Conservation (phyloP, 2,797 vertebrate genomes). For the Platyrinchus mystaceus region DNA sequence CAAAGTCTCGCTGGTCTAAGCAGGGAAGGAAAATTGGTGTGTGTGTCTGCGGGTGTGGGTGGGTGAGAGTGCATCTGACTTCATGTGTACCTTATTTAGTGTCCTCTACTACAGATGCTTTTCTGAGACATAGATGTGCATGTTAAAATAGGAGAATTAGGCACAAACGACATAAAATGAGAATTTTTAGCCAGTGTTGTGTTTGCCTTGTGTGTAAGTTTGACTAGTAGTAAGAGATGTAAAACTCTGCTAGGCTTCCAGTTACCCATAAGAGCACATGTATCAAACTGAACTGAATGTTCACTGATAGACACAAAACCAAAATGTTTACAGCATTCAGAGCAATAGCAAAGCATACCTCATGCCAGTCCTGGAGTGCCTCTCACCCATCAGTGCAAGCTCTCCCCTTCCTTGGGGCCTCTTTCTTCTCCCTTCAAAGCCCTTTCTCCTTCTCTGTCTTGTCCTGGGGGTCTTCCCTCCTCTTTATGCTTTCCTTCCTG, state of each 20-base stretch:
- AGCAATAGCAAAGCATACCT: conserved; percentile 79
- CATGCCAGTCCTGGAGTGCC: conserved; percentile 51
- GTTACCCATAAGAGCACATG: conserved; percentile 32
- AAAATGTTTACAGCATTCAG: conserved; percentile 77
- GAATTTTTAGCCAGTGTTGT: conserved; percentile 27
- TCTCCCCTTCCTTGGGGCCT: not conserved
- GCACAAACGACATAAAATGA: conserved; percentile 24
- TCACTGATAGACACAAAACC: conserved; percentile 59
- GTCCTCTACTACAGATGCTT: conserved; percentile 26
- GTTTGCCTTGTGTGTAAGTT: conserved; percentile 6
- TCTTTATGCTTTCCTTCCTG: not conserved
- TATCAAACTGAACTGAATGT: conserved; percentile 54
- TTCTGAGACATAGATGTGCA: conserved; percentile 49
- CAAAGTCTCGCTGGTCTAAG: not conserved
- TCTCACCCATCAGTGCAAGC: not conserved
- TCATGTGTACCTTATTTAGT: not conserved
- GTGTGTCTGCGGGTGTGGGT: not conserved
- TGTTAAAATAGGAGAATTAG: conserved; percentile 44
- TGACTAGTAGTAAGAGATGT: not conserved
- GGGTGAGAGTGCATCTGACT: not conserved
- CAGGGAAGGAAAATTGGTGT: not conserved
- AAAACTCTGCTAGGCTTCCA: conserved; percentile 35
- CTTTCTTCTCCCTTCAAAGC: not conserved
- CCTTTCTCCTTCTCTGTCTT: not conserved
- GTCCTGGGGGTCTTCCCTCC: not conserved